phyloP scores from a whole-genome alignment of 2,797 vertebrate species.

The Notolepis coatsorum region DNA sequence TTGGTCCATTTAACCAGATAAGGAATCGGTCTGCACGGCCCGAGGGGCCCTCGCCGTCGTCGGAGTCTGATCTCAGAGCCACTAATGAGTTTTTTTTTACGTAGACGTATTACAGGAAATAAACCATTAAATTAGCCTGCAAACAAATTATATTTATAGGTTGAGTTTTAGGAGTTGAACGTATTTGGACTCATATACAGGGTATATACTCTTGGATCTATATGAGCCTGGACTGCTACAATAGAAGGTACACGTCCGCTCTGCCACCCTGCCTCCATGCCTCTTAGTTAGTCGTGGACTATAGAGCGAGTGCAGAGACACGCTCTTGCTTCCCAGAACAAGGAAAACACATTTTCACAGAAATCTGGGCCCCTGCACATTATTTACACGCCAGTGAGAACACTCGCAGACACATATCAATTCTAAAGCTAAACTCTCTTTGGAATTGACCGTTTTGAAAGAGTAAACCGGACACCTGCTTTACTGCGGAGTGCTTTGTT shows the following conservation, averaged over 20 bases:
- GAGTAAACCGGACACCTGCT: too few species aligned
- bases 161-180: constrained; percentile 26
- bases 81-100: constrained; percentile 66
- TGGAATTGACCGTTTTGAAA: too few species aligned
- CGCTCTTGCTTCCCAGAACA: too few species aligned
- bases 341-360: too few species aligned
- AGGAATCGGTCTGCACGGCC: constrained; percentile 66
- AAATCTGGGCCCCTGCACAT: too few species aligned
- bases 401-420: too few species aligned
- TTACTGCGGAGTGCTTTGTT: too few species aligned
- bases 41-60: constrained; percentile 51
- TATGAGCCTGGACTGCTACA: constrained; percentile 19
- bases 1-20: constrained; percentile 71
- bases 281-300: neutral
- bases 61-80: constrained; percentile 64
- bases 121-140: constrained; percentile 48
- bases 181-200: constrained; percentile 33
- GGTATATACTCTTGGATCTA: neutral
- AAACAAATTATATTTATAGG: constrained; percentile 53
- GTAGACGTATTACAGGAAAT: constrained; percentile 57
- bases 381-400: too few species aligned
- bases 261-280: too few species aligned
- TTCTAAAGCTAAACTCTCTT: too few species aligned
- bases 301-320: neutral
- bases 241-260: neutral